These are phyloP conservation scores for Emys orbicularis DNA, from an alignment of 2,797 vertebrate genomes.

Conservation along the genomic window DNA sequence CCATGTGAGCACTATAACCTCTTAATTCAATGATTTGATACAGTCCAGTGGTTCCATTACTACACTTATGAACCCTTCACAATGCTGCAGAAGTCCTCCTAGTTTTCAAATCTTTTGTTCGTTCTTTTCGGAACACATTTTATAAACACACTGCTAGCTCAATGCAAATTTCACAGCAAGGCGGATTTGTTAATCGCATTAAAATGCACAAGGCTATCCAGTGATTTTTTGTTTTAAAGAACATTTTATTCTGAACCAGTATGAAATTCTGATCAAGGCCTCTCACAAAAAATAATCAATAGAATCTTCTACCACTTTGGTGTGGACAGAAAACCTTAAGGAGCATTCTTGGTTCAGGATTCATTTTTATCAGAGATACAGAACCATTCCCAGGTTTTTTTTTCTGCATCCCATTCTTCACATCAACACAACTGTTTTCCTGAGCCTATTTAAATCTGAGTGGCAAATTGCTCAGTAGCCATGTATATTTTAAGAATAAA, in stretches of 20 bases:
- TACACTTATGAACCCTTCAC: slow-evolving; percentile 5
- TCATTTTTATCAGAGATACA: slow-evolving; percentile 30
- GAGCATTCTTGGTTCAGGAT: neutral
- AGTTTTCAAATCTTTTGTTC: slow-evolving; percentile 22
- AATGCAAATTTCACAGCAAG: neutral
- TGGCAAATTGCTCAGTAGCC: slow-evolving; percentile 42
- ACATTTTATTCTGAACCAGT: neutral
- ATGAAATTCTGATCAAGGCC: slow-evolving; percentile 35
- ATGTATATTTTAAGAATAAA: slow-evolving; percentile 27
- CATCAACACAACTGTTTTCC: slow-evolving; percentile 47
- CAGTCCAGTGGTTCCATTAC: slow-evolving; percentile 5
- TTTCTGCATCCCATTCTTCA: neutral
- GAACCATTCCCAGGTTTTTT: neutral
- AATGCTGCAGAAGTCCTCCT: slow-evolving; percentile 19
- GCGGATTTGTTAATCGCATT: neutral
- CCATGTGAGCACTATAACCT: neutral
- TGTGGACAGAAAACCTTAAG: slow-evolving; percentile 29
- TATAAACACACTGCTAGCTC: neutral
- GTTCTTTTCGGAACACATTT: neutral
- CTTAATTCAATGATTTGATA: slow-evolving; percentile 7
- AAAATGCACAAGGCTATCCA: neutral
- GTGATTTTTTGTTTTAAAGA: neutral
- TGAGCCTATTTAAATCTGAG: slow-evolving; percentile 52
- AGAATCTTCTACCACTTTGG: slow-evolving; percentile 58
- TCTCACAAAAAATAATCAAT: neutral